phyloP scores from a whole-genome alignment of 37 sponge, comb jelly and placozoan genomes.

The Ephydatia muelleri region DNA sequence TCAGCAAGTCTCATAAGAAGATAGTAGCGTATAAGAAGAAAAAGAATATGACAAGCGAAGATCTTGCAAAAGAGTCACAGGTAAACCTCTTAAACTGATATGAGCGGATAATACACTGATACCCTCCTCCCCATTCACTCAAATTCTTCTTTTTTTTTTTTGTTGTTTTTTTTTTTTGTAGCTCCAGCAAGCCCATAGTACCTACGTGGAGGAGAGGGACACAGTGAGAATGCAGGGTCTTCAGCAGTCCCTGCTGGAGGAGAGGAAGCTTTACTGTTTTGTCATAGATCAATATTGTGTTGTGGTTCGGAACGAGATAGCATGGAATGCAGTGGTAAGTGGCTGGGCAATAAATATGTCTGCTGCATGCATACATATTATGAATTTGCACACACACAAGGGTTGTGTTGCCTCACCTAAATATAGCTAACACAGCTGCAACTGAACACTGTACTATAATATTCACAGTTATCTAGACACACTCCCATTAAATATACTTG shows the following conservation, averaged over 20 bases:
- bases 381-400: too few species aligned
- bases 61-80: constrained; percentile 38
- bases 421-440: too few species aligned
- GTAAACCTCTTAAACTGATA: not conserved
- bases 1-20: constrained; percentile 3
- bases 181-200: constrained; percentile 36
- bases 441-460: too few species aligned
- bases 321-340: constrained; percentile 60
- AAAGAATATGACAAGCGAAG: constrained; percentile 18
- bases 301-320: constrained; percentile 41
- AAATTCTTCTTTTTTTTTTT: too few species aligned
- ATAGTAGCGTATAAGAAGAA: constrained; percentile 18
- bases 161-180: not conserved
- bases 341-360: too few species aligned
- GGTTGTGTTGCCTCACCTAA: too few species aligned
- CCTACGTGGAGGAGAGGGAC: constrained; percentile 40
- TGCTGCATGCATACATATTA: too few species aligned
- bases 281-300: constrained; percentile 55
- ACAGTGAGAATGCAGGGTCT: constrained; percentile 62
- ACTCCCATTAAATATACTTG: too few species aligned
- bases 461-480: too few species aligned
- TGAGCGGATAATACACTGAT: not conserved
- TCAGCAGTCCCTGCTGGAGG: constrained; percentile 71
- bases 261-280: constrained; percentile 76
- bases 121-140: not conserved